These are phyloP conservation scores for Coilia nasus DNA, from an alignment of 2,797 vertebrate genomes.

Conservation along the genomic window DNA sequence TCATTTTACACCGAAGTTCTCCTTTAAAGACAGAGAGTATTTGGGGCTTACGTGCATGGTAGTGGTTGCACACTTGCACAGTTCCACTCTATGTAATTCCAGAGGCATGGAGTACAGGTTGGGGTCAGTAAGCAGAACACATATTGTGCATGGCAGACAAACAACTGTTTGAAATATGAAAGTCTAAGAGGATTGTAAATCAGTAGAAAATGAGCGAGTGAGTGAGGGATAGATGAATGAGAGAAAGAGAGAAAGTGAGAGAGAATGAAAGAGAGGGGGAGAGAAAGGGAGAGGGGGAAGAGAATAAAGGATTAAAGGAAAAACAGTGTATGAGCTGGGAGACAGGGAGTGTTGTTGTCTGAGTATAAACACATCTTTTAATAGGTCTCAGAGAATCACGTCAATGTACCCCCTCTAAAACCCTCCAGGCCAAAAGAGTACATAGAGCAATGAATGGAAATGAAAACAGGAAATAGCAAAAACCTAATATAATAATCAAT, in stretches of 20 bases:
- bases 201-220: not conserved
- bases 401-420: not conserved
- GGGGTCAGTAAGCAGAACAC: not conserved
- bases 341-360: slow-evolving; percentile 24
- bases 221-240: not conserved
- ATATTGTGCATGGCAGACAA: slow-evolving; percentile 19
- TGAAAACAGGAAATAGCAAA: not conserved
- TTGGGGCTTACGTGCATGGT: too few relatives aligned
- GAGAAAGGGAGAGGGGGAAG: not conserved
- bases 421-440: not conserved
- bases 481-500: not conserved
- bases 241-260: not conserved
- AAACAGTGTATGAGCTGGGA: slow-evolving; percentile 27
- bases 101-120: not conserved
- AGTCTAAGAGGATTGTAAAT: slow-evolving; percentile 50
- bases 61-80: too few relatives aligned
- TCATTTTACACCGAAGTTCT: too few relatives aligned
- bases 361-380: not conserved
- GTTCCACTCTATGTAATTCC: too few relatives aligned
- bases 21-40: too few relatives aligned
- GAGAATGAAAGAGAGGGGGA: not conserved
- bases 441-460: not conserved
- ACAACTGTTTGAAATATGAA: slow-evolving; percentile 46
- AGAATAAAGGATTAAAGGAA: slow-evolving; percentile 45
- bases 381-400: slow-evolving; percentile 5